Percentiles rank a stretch among this genome's conserved stretches.
phyloP scores from a whole-genome alignment of 2,797 vertebrate species.

The Salmo trutta region DNA sequence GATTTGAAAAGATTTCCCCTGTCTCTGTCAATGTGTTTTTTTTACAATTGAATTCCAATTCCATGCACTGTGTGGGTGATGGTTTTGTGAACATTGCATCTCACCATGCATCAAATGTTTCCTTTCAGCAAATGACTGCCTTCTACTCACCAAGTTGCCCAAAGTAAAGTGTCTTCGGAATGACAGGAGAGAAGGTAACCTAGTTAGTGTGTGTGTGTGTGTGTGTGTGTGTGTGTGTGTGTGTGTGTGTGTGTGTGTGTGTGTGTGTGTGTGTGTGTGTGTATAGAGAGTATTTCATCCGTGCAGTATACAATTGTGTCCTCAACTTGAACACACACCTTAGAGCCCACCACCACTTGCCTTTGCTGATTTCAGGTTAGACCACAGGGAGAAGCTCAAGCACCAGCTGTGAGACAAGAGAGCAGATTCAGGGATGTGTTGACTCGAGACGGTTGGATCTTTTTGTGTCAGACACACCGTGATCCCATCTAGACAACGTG shows the following conservation, averaged over 20 bases:
- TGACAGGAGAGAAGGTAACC: conserved; percentile 84
- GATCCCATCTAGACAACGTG: too few species aligned
- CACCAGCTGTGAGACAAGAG: neutral
- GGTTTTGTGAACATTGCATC: neutral
- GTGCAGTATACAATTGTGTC: neutral
- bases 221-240: too few species aligned
- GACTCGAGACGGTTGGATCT: neutral
- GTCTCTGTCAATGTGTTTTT: conserved; percentile 4
- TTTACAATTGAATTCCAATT: neutral
- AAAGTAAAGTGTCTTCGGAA: conserved; percentile 94
- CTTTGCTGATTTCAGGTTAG: neutral
- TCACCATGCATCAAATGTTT: neutral
- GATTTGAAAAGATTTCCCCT: neutral
- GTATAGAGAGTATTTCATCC: neutral
- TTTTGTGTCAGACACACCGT: neutral
- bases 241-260: neutral
- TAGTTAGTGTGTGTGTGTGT: neutral
- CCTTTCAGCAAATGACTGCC: conserved; percentile 87
- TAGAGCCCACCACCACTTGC: neutral
- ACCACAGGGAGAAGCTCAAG: neutral
- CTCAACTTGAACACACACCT: neutral
- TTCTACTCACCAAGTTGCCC: conserved; percentile 86
- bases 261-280: neutral
- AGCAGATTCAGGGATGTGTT: conserved; percentile 1
- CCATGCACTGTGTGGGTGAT: neutral